Conservation (phyloP, 2,113 vertebrate species). For the Ailurus styani region DNA sequence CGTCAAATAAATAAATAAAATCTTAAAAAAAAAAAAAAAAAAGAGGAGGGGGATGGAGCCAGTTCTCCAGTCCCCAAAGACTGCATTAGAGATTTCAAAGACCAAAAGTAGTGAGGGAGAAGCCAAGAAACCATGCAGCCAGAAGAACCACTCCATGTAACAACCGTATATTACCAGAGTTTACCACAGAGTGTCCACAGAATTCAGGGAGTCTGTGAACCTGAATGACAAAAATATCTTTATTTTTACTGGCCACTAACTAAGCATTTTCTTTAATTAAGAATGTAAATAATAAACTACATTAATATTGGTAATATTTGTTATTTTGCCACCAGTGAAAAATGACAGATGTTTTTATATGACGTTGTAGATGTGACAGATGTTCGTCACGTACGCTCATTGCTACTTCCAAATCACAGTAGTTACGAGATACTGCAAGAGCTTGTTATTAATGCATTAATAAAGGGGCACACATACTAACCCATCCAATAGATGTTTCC, state of each 20-base stretch:
- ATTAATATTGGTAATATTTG: not conserved
- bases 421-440: not conserved
- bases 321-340: slow-evolving; percentile 1
- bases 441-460: not conserved
- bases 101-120: not conserved
- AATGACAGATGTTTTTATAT: not conserved
- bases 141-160: not conserved
- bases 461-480: not conserved
- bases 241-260: not conserved
- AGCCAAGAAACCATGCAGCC: not conserved
- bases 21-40: too few relatives aligned
- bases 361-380: not conserved
- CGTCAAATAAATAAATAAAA: too few relatives aligned
- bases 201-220: not conserved
- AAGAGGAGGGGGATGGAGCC: not conserved
- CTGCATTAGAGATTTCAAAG: not conserved
- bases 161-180: not conserved
- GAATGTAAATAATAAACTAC: not conserved
- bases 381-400: not conserved
- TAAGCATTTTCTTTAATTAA: not conserved
- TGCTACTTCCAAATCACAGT: not conserved
- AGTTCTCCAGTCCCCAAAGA: not conserved
- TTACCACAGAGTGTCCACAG: not conserved
- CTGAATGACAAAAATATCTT: not conserved
- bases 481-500: not conserved